These are phyloP conservation scores for Remorina albescens DNA, from an alignment of 2,797 vertebrate species.

Conservation along the genomic window DNA sequence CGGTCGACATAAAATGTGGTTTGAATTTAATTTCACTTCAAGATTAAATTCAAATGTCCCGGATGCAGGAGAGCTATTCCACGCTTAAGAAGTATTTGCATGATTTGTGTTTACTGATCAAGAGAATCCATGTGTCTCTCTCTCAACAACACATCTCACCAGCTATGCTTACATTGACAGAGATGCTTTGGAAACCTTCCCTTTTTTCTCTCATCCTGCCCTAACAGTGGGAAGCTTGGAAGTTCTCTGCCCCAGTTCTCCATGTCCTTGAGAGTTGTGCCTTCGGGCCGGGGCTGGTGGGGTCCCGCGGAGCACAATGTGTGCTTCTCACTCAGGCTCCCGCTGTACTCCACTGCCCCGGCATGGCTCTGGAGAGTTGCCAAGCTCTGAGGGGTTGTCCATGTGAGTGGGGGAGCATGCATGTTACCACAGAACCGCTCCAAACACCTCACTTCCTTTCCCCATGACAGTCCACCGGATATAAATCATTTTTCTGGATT, in stretches of 20 bases:
- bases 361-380: slow-evolving; percentile 85
- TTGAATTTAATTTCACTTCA: background rate
- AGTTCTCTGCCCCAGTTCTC: slow-evolving; percentile 87
- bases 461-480: slow-evolving; percentile 61
- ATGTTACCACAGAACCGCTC: slow-evolving; percentile 56
- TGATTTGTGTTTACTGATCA: slow-evolving; percentile 41
- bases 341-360: slow-evolving; percentile 80
- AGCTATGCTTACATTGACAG: slow-evolving; percentile 44
- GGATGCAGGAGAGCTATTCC: background rate
- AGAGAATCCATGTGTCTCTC: slow-evolving; percentile 36
- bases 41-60: slow-evolving; percentile 4
- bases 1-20: background rate
- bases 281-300: slow-evolving; percentile 84
- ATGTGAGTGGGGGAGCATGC: slow-evolving; percentile 57
- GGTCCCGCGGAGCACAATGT: slow-evolving; percentile 87
- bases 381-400: slow-evolving; percentile 85
- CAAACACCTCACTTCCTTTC: slow-evolving; percentile 69
- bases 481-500: slow-evolving; percentile 76
- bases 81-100: background rate
- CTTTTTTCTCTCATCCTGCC: slow-evolving; percentile 70
- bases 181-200: slow-evolving; percentile 74
- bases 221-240: slow-evolving; percentile 79
- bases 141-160: slow-evolving; percentile 35
- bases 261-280: slow-evolving; percentile 89
- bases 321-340: slow-evolving; percentile 83